Evolutionary conservation across 2,797 vertebrate genomes (phyloP).

Genomic region (Macrochelys suwanniensis): DNA sequence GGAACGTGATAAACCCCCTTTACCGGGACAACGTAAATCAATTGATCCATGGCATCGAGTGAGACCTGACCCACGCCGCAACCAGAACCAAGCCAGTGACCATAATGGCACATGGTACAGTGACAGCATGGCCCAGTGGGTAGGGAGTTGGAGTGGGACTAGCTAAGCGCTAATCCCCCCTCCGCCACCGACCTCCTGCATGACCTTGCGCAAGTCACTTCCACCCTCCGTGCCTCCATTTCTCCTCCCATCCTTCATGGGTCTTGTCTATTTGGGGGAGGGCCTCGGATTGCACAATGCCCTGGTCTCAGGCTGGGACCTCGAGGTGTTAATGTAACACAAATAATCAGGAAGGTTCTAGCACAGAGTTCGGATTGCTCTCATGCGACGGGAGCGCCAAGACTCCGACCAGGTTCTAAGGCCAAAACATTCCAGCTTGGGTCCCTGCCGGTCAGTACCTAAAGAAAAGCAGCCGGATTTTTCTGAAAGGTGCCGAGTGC

Average conservation of each 20-base stretch:
- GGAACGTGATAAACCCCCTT: rapidly evolving
- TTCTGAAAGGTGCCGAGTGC: not conserved
- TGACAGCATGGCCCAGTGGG: not conserved
- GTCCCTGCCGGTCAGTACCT: not conserved
- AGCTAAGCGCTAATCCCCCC: not conserved
- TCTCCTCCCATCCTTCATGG: not conserved
- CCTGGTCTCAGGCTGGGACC: not conserved
- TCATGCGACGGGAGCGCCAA: not conserved
- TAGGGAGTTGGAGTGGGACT: not conserved
- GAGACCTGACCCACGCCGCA: not conserved
- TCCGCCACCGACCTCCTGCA: not conserved
- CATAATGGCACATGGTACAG: not conserved
- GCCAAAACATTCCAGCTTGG: not conserved
- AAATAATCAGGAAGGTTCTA: not conserved
- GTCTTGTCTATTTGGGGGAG: not conserved
- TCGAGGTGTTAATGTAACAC: not conserved
- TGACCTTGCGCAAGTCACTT: not conserved
- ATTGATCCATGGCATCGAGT: rapidly evolving
- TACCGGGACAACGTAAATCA: rapidly evolving
- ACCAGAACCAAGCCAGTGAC: not conserved
- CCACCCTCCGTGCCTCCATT: not conserved
- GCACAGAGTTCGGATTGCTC: not conserved
- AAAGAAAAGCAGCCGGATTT: not conserved
- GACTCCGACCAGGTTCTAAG: not conserved
- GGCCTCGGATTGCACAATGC: not conserved